Conservation (phyloP, 2,113 vertebrate genomes). For the Albula glossodonta region DNA sequence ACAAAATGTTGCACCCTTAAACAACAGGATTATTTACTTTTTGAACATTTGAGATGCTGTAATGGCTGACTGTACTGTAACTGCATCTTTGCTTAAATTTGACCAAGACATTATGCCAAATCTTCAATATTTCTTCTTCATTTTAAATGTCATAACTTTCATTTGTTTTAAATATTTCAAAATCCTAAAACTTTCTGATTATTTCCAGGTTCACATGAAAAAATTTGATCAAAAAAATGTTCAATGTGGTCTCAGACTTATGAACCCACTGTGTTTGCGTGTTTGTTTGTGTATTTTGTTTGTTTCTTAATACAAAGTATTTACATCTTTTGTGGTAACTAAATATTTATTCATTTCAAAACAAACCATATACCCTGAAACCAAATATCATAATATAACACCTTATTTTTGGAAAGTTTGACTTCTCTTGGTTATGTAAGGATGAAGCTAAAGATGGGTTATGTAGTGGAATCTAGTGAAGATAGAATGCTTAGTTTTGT, state of each 20-base stretch:
- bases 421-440: neutral
- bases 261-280: no score
- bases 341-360: neutral
- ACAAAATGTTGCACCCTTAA: slow-evolving; percentile 59
- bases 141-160: no score
- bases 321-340: neutral
- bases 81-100: slow-evolving; percentile 27
- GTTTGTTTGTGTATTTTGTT: no score
- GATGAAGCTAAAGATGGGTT: neutral
- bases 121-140: no score
- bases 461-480: no score
- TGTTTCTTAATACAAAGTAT: neutral
- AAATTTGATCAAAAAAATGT: neutral
- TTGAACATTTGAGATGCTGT: slow-evolving; percentile 63
- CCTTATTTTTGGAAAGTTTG: neutral
- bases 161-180: no score
- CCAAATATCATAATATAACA: neutral
- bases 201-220: no score
- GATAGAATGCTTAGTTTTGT: no score
- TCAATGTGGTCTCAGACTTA: no score
- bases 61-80: slow-evolving; percentile 35
- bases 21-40: slow-evolving; percentile 61
- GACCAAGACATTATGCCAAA: no score
- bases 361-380: neutral
- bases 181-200: no score